Evolutionary conservation across 2,113 vertebrate species (phyloP).

Genomic region (Prietella phreatophila): DNA sequence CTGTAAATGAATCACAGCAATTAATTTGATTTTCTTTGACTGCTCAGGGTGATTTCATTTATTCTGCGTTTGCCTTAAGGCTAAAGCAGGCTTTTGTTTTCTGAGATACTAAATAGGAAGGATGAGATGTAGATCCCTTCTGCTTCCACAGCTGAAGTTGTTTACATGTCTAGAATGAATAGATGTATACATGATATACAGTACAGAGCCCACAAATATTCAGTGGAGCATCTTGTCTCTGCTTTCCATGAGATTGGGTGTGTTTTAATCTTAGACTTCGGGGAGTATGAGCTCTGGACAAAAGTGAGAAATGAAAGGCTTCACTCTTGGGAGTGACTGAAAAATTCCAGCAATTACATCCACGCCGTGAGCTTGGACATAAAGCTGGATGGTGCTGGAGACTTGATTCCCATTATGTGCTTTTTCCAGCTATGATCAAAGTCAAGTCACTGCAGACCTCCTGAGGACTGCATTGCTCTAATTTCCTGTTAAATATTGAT

Average conservation of each 20-base stretch:
- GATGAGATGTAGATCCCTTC: neutral
- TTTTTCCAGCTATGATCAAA: conserved; percentile 6
- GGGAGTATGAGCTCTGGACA: conserved; percentile 33
- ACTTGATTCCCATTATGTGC: neutral
- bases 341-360: conserved; percentile 48
- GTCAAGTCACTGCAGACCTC: neutral
- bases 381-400: neutral
- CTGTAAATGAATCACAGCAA: conserved; percentile 1
- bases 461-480: neutral
- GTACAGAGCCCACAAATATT: conserved; percentile 27
- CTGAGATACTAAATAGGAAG: neutral
- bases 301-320: conserved; percentile 46
- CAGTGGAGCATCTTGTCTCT: conserved; percentile 14
- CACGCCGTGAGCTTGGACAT: conserved; percentile 25
- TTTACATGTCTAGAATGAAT: neutral
- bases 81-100: neutral
- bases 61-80: neutral
- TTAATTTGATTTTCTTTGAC: neutral
- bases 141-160: conserved; percentile 7
- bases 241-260: neutral
- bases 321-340: conserved; percentile 30
- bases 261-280: conserved; percentile 23
- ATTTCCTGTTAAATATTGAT: conserved; percentile 10
- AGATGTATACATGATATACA: neutral
- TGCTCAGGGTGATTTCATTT: neutral